Percentiles rank a stretch among this genome's conserved stretches.
Evolutionary conservation across 2,797 vertebrate species (phyloP).

Genomic region (Gadopsis bispinosus): DNA sequence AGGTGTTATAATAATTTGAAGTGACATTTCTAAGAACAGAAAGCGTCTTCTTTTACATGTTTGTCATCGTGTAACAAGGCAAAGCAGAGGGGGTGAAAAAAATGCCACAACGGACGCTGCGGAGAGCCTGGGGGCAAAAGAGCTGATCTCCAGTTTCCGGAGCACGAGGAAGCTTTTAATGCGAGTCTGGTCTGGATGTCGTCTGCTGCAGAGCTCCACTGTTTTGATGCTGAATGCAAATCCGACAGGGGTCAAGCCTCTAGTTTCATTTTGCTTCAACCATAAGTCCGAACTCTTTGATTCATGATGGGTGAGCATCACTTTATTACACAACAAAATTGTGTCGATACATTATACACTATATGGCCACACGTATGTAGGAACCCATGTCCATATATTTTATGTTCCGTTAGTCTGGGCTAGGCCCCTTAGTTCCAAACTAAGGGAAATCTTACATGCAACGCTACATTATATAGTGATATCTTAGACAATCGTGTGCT

Average conservation of each 20-base stretch:
- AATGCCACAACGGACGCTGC: not conserved
- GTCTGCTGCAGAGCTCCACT: conserved; percentile 19
- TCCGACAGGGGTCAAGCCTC: conserved; percentile 1
- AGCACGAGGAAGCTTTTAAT: conserved; percentile 43
- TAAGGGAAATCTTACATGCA: not conserved
- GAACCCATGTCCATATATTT: not conserved
- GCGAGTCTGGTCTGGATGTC: conserved; percentile 20
- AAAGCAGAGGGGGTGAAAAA: not conserved
- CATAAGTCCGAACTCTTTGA: not conserved
- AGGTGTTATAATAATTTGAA: conserved; percentile 62
- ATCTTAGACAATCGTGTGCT: not conserved
- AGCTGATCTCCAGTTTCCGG: conserved; percentile 36
- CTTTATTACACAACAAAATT: conserved; percentile 6
- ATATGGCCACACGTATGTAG: not conserved
- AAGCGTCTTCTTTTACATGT: conserved; percentile 34
- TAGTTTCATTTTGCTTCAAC: conserved; percentile 12
- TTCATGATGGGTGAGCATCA: not conserved
- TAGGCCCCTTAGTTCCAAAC: not conserved
- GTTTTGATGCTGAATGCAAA: conserved; percentile 40
- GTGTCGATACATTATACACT: not conserved
- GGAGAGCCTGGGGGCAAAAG: conserved; percentile 32
- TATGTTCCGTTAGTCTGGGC: not conserved
- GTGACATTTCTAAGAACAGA: conserved; percentile 59
- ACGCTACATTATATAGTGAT: not conserved
- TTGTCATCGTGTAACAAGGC: conserved; percentile 27